phyloP scores from a whole-genome alignment of 2,888 invertebrate genomes.

The Erynnis tages region DNA sequence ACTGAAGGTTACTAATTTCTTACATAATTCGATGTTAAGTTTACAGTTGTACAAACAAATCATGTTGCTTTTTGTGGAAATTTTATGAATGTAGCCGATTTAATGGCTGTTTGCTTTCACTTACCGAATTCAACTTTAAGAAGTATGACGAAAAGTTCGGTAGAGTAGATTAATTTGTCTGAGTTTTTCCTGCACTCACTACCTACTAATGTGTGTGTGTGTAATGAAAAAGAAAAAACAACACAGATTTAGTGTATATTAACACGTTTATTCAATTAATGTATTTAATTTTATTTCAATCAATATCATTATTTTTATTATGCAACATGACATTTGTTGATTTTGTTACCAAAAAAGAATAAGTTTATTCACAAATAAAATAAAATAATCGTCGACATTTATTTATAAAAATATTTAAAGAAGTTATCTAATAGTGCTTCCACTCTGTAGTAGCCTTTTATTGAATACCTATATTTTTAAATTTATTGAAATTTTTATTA shows the following conservation, averaged over 20 bases:
- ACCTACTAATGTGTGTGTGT: no score
- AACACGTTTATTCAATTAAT: slow-evolving; percentile 70
- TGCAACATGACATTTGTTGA: slow-evolving; percentile 6
- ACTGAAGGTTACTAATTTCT: no score
- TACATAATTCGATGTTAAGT: no score
- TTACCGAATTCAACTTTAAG: no score
- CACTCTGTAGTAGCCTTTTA: neutral
- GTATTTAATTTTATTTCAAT: slow-evolving; percentile 51
- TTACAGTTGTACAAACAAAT: no score
- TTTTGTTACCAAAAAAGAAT: slow-evolving; percentile 35
- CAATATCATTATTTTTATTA: slow-evolving; percentile 27
- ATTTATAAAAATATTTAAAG: no score
- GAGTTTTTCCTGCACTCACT: no score
- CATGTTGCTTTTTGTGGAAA: no score
- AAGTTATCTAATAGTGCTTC: neutral
- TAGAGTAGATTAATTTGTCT: no score
- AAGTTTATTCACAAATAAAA: slow-evolving; percentile 44
- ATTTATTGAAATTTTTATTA: neutral
- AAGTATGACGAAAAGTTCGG: no score
- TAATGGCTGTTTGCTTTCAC: no score
- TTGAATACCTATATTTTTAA: neutral
- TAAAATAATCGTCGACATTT: neutral
- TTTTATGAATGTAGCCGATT: no score
- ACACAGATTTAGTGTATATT: slow-evolving; percentile 59
- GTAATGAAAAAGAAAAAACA: slow-evolving; percentile 7